Conservation (phyloP, 2,797 vertebrate species). For the Sebastes reedi region DNA sequence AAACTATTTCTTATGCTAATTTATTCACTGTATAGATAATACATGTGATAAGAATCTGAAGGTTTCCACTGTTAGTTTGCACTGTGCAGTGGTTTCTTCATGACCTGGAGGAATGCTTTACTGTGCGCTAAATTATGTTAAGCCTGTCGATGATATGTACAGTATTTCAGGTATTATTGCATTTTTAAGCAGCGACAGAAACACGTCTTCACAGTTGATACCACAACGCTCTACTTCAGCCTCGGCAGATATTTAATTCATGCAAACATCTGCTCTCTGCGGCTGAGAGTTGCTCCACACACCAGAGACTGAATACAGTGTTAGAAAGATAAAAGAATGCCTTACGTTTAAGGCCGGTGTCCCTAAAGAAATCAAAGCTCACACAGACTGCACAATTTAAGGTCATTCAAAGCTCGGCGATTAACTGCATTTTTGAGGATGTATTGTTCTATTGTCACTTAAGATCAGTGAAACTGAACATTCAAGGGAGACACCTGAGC, state of each 20-base stretch:
- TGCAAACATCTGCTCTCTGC: constrained; percentile 67
- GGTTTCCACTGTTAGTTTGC: not conserved
- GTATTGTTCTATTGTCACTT: not conserved
- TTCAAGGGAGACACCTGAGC: not conserved
- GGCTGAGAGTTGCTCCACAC: constrained; percentile 30
- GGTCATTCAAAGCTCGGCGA: not conserved
- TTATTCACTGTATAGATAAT: constrained; percentile 7
- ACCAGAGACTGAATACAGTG: constrained; percentile 18
- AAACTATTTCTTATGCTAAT: constrained; percentile 8
- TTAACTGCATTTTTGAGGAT: not conserved
- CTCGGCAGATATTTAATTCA: constrained; percentile 67
- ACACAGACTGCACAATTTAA: not conserved
- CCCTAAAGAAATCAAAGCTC: not conserved
- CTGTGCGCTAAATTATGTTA: constrained; percentile 24
- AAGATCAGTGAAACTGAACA: not conserved
- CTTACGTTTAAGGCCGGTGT: not conserved
- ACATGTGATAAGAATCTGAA: not conserved
- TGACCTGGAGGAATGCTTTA: constrained; percentile 12
- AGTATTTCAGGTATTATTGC: constrained; percentile 17
- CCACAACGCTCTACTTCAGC: constrained; percentile 31
- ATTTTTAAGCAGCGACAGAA: constrained; percentile 18
- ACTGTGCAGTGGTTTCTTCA: not conserved
- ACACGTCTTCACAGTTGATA: constrained; percentile 16
- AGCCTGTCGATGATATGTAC: not conserved
- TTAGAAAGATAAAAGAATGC: constrained; percentile 13